Evolutionary conservation across 2,888 invertebrate species (phyloP), one percentile per base, ranked within the genome.

Genomic region (Phyto melanocephala): DNA sequence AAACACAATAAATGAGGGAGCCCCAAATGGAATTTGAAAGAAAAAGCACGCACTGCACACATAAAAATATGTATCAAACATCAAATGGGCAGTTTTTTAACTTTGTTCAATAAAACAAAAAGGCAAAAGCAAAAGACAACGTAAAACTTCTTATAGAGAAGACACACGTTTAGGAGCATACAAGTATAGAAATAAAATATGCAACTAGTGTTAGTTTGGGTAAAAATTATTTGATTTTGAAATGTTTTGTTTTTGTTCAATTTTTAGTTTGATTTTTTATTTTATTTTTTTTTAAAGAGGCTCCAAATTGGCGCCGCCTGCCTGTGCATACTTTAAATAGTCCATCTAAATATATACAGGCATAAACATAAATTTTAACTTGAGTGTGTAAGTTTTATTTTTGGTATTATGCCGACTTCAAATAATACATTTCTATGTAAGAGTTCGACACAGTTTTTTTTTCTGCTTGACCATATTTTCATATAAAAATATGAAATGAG

Each of bases 221-320:
- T 17, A 62, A 70, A 45, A 65, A 65, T 56, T 75, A 35, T 75
- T 65, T 56, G 75, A 75, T 54, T 70, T 63, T 62, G 54, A 63
- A 50, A 74, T 42, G 74, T 63, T 74, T 74, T 11, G 54, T 65
- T 75, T 42, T 60, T 40, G 17, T 56, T 11, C 1, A 58, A 52
- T 24, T 67, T 68, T 24, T 3, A 15, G 33, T 58, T 33, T 15
- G 17, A 1, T 60, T 20, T 10, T 33, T 54, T 35, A 11, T 33
- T 11, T 37, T 15, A 10, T 37, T 24, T 24, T 33, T 60, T 28
- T 24, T 20, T 42, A 8, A 20, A 74, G 62, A 62, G 78, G 84
- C 83, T 83, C 80, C 84, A 83, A 81, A 70, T 83, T 83, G 84
- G 84, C 84, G 84, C 83, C 84, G 83, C 79, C 81, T 84, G 84